Conservation (phyloP, 92 coral and sea anemone genomes). For the Parazoanthus swiftii region DNA sequence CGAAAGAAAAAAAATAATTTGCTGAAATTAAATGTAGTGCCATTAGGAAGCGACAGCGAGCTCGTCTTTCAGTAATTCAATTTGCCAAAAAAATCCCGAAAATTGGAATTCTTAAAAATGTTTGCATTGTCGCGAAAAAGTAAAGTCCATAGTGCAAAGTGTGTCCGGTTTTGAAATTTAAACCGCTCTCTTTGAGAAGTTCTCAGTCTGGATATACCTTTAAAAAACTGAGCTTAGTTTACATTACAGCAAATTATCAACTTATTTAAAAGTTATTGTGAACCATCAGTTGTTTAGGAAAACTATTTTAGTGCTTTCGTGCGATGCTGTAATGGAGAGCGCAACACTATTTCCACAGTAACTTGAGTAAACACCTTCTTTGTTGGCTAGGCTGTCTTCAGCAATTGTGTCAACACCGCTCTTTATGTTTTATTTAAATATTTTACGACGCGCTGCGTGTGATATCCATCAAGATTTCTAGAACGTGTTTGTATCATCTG, state of each 20-base stretch:
- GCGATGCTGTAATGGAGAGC: not conserved
- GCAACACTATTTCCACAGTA: slow-evolving; percentile 5
- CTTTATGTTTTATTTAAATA: slow-evolving; percentile 17
- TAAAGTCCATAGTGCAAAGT: not conserved
- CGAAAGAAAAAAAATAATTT: not conserved
- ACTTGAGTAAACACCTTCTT: slow-evolving; percentile 12
- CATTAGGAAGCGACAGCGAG: slow-evolving; percentile 1
- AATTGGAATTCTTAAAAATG: not conserved
- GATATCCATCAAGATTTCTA: not conserved
- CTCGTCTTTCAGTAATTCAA: not conserved
- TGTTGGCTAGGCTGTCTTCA: slow-evolving; percentile 27
- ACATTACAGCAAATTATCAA: not conserved
- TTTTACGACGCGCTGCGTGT: not conserved
- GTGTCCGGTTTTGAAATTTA: not conserved
- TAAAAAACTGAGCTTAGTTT: too few species aligned
- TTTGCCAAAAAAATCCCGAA: not conserved
- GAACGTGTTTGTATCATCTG: not conserved
- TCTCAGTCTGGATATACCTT: not conserved
- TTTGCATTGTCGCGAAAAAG: not conserved
- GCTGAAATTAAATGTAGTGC: not conserved
- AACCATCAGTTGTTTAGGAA: not conserved
- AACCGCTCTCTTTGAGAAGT: not conserved
- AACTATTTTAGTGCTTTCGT: not conserved
- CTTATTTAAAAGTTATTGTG: not conserved
- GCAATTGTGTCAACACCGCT: slow-evolving; percentile 20